phyloP scores from a whole-genome alignment of 2,797 vertebrate species.

The Onychomys arenicola region DNA sequence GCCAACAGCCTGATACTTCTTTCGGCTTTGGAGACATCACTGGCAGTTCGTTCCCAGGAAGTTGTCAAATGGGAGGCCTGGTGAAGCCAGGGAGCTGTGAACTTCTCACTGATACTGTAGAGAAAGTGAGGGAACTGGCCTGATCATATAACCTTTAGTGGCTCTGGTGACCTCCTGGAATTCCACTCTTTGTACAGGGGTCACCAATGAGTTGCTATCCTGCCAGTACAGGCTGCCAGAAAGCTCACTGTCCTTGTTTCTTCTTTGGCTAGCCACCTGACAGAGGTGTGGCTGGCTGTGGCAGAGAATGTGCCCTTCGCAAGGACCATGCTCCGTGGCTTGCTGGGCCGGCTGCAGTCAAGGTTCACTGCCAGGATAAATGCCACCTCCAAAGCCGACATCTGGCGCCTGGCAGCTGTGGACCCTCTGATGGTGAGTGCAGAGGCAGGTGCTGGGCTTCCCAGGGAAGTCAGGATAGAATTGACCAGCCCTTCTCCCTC shows the following conservation, averaged over 20 bases:
- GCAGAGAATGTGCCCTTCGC: constrained; percentile 60
- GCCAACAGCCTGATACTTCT: background rate
- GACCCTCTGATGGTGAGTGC: constrained; percentile 77
- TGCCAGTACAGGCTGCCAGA: background rate
- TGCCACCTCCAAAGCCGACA: constrained; percentile 62
- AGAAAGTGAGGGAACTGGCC: background rate
- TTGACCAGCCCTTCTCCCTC: fast-evolving
- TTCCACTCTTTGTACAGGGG: background rate
- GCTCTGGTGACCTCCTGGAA: background rate
- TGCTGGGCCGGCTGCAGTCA: constrained; percentile 71
- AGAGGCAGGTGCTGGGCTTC: background rate
- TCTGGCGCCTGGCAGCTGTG: constrained; percentile 72
- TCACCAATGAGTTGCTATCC: background rate
- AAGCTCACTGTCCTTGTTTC: background rate
- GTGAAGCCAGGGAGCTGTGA: fast-evolving
- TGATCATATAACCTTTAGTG: fast-evolving
- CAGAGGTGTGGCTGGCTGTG: constrained; percentile 75
- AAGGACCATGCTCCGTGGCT: background rate
- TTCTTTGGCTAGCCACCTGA: constrained; percentile 72
- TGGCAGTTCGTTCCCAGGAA: fast-evolving
- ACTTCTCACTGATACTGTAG: background rate
- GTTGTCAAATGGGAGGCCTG: background rate
- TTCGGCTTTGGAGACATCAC: background rate
- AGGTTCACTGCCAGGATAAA: constrained; percentile 27
- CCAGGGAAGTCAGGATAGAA: fast-evolving